Conservation (phyloP, 2,888 invertebrate species). For the Sphinx pinastri region DNA sequence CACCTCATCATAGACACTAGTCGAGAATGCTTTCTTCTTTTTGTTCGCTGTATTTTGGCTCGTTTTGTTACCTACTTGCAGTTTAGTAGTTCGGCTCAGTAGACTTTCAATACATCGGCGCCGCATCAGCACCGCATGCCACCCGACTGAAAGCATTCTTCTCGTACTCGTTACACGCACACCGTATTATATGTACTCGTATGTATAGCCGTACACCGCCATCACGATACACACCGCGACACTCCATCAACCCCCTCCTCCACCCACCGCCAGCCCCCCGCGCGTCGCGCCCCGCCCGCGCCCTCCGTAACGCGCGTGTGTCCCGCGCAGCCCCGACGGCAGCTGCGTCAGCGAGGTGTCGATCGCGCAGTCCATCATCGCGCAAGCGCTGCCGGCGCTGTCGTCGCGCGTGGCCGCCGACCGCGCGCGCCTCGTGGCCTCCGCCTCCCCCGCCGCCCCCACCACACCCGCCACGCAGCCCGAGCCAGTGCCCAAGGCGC, state of each 20-base stretch:
- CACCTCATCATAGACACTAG: slow-evolving; percentile 52
- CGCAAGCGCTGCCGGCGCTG: slow-evolving; percentile 80
- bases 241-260: background rate
- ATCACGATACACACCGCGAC: background rate
- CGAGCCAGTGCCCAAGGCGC: slow-evolving; percentile 34
- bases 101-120: background rate
- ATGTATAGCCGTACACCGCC: background rate
- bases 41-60: slow-evolving; percentile 58
- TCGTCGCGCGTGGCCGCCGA: slow-evolving; percentile 77
- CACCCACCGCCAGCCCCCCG: background rate
- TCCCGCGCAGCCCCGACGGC: slow-evolving; percentile 74
- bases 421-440: slow-evolving; percentile 74
- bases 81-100: slow-evolving; percentile 11
- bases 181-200: slow-evolving; percentile 22
- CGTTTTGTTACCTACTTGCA: slow-evolving; percentile 44
- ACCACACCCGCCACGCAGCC: slow-evolving; percentile 38
- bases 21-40: slow-evolving; percentile 80
- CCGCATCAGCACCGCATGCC: slow-evolving; percentile 3
- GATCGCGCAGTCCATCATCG: slow-evolving; percentile 82
- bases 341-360: slow-evolving; percentile 82
- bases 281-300: background rate
- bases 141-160: slow-evolving; percentile 72
- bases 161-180: slow-evolving; percentile 33
- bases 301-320: slow-evolving; percentile 4
- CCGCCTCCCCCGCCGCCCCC: slow-evolving; percentile 75